Percentiles rank a stretch among this genome's conserved stretches.
Evolutionary conservation across 2,888 invertebrate species (phyloP).

Genomic region (Sialis lutaria): DNA sequence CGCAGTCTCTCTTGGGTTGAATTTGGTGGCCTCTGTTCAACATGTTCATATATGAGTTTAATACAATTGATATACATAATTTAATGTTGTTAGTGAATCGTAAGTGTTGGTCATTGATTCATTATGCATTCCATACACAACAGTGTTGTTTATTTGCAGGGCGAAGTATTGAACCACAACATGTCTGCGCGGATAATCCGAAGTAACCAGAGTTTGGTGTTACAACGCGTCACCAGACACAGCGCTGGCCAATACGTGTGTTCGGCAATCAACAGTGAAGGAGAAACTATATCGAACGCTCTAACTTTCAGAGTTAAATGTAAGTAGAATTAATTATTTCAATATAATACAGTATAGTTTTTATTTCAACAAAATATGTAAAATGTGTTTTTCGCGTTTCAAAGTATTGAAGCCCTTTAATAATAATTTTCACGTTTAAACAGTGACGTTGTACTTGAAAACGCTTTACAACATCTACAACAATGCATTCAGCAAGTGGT

Average conservation of each 20-base stretch:
- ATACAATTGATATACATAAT: too few relatives aligned
- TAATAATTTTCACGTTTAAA: too few relatives aligned
- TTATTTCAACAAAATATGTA: background rate
- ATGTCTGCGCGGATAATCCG: constrained; percentile 74
- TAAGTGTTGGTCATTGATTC: background rate
- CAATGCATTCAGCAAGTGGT: too few relatives aligned
- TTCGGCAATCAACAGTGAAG: constrained; percentile 73
- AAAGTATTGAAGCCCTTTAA: too few relatives aligned
- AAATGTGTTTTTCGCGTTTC: background rate
- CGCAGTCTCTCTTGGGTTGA: too few relatives aligned
- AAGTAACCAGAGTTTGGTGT: constrained; percentile 80
- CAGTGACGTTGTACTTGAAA: too few relatives aligned
- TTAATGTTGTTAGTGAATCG: too few relatives aligned
- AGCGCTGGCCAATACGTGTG: constrained; percentile 79
- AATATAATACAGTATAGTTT: background rate
- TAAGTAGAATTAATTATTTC: constrained; percentile 32
- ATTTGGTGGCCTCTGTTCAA: too few relatives aligned
- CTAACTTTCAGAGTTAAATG: constrained; percentile 74
- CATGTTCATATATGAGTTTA: too few relatives aligned
- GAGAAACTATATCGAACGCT: constrained; percentile 75
- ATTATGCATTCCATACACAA: background rate
- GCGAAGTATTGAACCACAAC: constrained; percentile 64
- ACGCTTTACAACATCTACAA: too few relatives aligned
- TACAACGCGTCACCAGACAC: constrained; percentile 74
- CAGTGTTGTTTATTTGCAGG: constrained; percentile 35